A percentile compares a stretch with the other conserved stretches of the same genome.
phyloP scores from a whole-genome alignment of 2,888 invertebrate genomes.

The Nomada ferruginata region DNA sequence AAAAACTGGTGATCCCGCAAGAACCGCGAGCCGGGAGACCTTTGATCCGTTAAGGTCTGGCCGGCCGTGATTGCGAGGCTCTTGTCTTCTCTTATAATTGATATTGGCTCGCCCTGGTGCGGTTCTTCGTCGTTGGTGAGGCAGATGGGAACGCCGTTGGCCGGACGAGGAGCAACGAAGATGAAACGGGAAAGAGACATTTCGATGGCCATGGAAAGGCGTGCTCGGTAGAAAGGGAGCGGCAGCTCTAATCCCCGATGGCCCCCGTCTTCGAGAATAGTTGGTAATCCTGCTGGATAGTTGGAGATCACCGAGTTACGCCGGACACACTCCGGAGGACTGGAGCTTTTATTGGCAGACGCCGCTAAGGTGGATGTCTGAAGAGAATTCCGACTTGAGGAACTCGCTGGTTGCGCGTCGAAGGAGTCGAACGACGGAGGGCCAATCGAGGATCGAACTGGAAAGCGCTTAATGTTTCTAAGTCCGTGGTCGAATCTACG shows the following conservation, averaged over 20 bases:
- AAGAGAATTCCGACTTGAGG: conserved; percentile 72
- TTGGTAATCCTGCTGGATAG: conserved; percentile 84
- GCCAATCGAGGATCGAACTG: conserved; percentile 56
- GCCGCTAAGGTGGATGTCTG: conserved; percentile 73
- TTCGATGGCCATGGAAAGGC: conserved; percentile 72
- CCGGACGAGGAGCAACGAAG: conserved; percentile 22
- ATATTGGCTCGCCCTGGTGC: conserved; percentile 79
- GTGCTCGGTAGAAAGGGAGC: conserved; percentile 62
- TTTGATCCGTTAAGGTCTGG: conserved; percentile 83
- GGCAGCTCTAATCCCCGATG: conserved; percentile 73
- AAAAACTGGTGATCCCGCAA: conserved; percentile 81
- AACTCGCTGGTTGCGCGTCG: conserved; percentile 71
- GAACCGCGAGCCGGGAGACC: conserved; percentile 74
- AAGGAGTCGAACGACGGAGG: conserved; percentile 62
- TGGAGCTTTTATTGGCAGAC: conserved; percentile 70
- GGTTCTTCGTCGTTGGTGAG: conserved; percentile 52
- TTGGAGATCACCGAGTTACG: conserved; percentile 83
- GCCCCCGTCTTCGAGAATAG: conserved; percentile 83
- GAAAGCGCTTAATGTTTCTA: conserved; percentile 71
- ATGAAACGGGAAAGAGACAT: conserved; percentile 41
- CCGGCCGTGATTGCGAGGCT: conserved; percentile 81
- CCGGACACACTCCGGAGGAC: conserved; percentile 78
- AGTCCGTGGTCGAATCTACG: conserved; percentile 64
- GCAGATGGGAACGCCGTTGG: conserved; percentile 41
- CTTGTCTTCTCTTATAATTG: conserved; percentile 84